These are phyloP conservation scores for Actias luna DNA, from an alignment of 2,888 invertebrate genomes.

Conservation along the genomic window DNA sequence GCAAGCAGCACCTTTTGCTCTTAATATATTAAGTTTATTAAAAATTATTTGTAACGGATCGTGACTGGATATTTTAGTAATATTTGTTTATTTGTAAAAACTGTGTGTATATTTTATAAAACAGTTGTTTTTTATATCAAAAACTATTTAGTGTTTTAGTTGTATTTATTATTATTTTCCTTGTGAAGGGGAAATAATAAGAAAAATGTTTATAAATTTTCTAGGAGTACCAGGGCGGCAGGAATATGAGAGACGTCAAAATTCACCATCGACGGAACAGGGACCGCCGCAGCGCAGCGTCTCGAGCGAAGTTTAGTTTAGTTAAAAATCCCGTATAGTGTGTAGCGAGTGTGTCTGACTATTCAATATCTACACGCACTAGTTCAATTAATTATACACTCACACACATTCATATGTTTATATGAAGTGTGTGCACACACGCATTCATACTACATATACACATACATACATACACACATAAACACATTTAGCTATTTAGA, in stretches of 20 bases:
- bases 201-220: conserved; percentile 18
- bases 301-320: conserved; percentile 53
- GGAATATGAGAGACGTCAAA: conserved; percentile 39
- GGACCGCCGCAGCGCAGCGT: conserved; percentile 20
- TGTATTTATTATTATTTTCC: no score
- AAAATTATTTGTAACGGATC: no score
- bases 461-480: not conserved
- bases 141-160: no score
- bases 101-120: no score
- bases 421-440: no score
- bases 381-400: conserved; percentile 20
- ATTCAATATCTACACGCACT: conserved; percentile 17
- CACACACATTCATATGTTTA: no score
- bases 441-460: no score
- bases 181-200: not conserved
- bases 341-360: conserved; percentile 29
- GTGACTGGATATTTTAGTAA: no score
- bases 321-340: conserved; percentile 38
- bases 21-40: no score
- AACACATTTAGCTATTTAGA: not conserved
- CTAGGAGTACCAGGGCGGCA: conserved; percentile 58
- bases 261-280: conserved; percentile 2
- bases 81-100: no score
- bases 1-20: no score
- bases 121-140: no score